Percentiles rank a stretch among this genome's conserved stretches.
Conservation (phyloP, 2,888 invertebrate genomes). For the Agriotes lineatus region DNA sequence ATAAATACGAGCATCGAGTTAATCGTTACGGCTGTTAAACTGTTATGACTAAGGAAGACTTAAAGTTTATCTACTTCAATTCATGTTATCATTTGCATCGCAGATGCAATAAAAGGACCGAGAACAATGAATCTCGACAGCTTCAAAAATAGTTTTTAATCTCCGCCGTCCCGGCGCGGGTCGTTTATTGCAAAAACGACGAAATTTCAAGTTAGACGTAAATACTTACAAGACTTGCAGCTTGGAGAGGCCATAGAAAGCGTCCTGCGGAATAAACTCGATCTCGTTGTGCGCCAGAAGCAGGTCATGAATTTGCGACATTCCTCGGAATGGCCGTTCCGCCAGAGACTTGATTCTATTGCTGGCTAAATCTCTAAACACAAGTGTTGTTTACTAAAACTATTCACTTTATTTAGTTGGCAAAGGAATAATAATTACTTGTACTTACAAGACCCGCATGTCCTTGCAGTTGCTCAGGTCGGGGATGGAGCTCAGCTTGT, state of each 20-base stretch:
- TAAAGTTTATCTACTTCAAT: too few relatives aligned
- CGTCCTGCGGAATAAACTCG: conserved; percentile 78
- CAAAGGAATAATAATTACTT: conserved; percentile 38
- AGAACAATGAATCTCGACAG: too few relatives aligned
- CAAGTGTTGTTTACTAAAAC: conserved; percentile 46
- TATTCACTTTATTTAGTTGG: conserved; percentile 41
- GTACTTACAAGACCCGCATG: conserved; percentile 87
- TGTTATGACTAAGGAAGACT: too few relatives aligned
- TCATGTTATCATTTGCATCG: too few relatives aligned
- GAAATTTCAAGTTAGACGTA: conserved; percentile 9
- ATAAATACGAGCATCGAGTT: too few relatives aligned
- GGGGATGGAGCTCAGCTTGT: conserved; percentile 81
- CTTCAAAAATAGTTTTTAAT: too few relatives aligned
- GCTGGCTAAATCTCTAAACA: conserved; percentile 85
- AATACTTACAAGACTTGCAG: conserved; percentile 87
- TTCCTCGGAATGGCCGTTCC: conserved; percentile 78
- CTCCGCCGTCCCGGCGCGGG: too few relatives aligned
- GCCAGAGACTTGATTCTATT: conserved; percentile 82
- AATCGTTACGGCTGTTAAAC: too few relatives aligned
- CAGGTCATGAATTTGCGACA: conserved; percentile 84
- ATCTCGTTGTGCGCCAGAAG: conserved; percentile 87
- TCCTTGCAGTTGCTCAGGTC: conserved; percentile 83
- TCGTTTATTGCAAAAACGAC: background rate
- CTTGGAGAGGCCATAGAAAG: conserved; percentile 82
- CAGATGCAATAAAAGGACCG: background rate